phyloP scores from a whole-genome alignment of 2,113 vertebrate species.

The Hemibagrus wyckioides region DNA sequence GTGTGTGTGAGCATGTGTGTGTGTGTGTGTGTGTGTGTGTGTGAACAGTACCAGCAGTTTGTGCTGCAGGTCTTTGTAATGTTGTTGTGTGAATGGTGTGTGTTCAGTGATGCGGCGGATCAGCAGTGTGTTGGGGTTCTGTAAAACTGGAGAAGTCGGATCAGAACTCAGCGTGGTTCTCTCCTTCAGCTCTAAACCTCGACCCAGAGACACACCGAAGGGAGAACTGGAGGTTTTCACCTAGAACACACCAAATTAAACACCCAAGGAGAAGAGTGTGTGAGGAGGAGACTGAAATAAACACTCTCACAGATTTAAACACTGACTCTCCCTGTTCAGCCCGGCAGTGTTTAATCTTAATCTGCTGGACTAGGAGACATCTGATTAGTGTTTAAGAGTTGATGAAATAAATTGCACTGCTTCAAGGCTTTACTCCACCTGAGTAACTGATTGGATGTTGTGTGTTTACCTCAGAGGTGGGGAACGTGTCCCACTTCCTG shows the following conservation, averaged over 20 bases:
- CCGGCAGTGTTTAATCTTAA: slow-evolving; percentile 54
- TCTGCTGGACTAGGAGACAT: not conserved
- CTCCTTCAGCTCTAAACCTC: slow-evolving; percentile 66
- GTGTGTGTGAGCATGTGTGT: too few relatives aligned
- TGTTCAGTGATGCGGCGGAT: slow-evolving; percentile 82
- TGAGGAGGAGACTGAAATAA: not conserved
- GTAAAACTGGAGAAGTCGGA: slow-evolving; percentile 53
- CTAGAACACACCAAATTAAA: slow-evolving; percentile 61
- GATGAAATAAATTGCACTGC: not conserved
- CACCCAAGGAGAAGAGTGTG: not conserved
- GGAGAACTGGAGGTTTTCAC: slow-evolving; percentile 65
- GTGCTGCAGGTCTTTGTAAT: slow-evolving; percentile 73
- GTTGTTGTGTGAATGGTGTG: slow-evolving; percentile 62
- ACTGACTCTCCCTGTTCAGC: not conserved
- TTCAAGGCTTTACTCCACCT: too few relatives aligned
- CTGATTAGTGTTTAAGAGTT: not conserved
- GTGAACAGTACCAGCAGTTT: slow-evolving; percentile 78
- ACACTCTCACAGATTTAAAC: not conserved
- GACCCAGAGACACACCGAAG: slow-evolving; percentile 64
- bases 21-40: slow-evolving; percentile 10
- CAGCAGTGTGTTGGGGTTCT: slow-evolving; percentile 80
- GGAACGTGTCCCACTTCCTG: slow-evolving; percentile 72
- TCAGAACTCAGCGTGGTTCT: slow-evolving; percentile 25
- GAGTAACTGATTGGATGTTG: not conserved
- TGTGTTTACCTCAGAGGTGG: slow-evolving; percentile 74